phyloP scores from a whole-genome alignment of 2,113 vertebrate species.

The Limnothrissa miodon region DNA sequence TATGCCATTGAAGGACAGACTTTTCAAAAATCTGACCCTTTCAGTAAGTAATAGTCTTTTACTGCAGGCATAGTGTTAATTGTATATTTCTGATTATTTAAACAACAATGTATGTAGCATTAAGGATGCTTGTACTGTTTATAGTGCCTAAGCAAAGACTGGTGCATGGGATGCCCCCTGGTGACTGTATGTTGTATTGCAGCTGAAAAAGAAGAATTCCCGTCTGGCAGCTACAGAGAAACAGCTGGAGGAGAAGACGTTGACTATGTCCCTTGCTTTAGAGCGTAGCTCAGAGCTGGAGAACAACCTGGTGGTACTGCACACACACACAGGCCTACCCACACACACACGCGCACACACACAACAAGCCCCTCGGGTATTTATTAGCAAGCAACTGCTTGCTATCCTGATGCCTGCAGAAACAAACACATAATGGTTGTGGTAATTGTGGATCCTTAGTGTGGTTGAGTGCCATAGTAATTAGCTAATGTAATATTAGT shows the following conservation, averaged over 20 bases:
- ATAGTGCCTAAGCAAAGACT: not conserved
- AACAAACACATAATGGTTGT: conserved; percentile 7
- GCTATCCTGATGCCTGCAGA: not conserved
- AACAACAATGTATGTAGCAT: not conserved
- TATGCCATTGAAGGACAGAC: not conserved
- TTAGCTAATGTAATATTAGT: not conserved
- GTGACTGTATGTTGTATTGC: conserved; percentile 47
- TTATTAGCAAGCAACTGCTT: not conserved
- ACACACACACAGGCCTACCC: not conserved
- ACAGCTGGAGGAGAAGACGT: conserved; percentile 75
- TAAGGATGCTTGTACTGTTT: not conserved
- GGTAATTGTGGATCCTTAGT: not conserved
- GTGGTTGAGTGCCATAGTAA: not conserved
- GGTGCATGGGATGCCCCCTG: not conserved
- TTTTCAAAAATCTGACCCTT: not conserved
- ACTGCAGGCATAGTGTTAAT: not conserved
- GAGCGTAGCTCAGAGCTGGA: not conserved
- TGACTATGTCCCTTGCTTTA: conserved; percentile 54
- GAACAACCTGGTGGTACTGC: not conserved
- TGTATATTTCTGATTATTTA: not conserved
- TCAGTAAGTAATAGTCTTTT: not conserved
- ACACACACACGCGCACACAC: not conserved
- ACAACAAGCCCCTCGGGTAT: not conserved
- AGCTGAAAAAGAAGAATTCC: conserved; percentile 74
- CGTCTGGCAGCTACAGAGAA: conserved; percentile 70